Base-by-base conservation (phyloP, 2,113 vertebrate genomes). In the Uria aalge region DNA sequence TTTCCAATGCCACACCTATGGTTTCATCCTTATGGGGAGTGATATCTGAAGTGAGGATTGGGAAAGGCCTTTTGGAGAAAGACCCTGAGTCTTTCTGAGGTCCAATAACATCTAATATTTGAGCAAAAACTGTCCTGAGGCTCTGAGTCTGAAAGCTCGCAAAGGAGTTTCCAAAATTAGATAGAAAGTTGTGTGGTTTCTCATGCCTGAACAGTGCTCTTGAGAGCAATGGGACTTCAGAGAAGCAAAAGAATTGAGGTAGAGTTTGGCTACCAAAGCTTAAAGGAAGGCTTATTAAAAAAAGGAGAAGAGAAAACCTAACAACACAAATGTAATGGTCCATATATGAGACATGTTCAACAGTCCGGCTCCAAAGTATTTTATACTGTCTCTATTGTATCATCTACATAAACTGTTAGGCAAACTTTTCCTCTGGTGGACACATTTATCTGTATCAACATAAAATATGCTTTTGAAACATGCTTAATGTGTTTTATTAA, bases 401-500 rank as follows among this genome's bases (percentile, higher is more conserved):
- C 43, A 43, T 56, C 71, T 88, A 68, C 9, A 32, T 64, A 91
- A 83, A 76, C 34, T 68, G 23, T 36, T 72, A 32, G 1, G 5
- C 15, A 60, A 60, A 60, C 40, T 60, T 92, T 84, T 74, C 34
- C 52, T 88, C 82, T 80, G 20, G 14, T 86, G 50, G 32, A 64
- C 34, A 78, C 14, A 48, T 84, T 85, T 85, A 68, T 83, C 50
- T 85, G 8, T 50, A 69, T 12, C 12, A 72, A 83, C 32, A 57
- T 67, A 89, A 96, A 84, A 84, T 55, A 89, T 27, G 15, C 14
- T 87, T 93, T 89, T 81, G 72, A 91, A 75, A 78, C 27, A 67
- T 81, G 32, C 21, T 81, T 84, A 27, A 27, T 52, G 43, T 87
- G 60, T 81, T 89, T 95, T 94, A 53, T 91, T 94, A 89, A 94